Conservation (phyloP, 2,113 vertebrate genomes). For the Petromus typicus region DNA sequence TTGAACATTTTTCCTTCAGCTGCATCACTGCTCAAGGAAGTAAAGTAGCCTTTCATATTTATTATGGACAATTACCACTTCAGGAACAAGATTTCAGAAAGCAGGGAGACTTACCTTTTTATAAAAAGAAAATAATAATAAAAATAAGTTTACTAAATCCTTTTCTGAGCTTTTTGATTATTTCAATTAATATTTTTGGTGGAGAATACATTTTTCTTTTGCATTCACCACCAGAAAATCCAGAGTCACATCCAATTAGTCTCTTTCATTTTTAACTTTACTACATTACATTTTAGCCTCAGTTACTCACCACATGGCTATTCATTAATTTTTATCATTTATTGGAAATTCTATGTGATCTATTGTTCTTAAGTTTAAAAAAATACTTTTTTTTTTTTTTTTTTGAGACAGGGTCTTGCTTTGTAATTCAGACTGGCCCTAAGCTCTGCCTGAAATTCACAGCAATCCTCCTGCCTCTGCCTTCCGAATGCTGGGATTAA, state of each 20-base stretch:
- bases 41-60: not conserved
- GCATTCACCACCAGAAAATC: not conserved
- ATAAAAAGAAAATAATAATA: too few species aligned
- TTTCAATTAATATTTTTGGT: not conserved
- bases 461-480: too few species aligned
- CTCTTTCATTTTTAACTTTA: not conserved
- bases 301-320: not conserved
- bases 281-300: not conserved
- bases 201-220: not conserved
- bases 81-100: not conserved
- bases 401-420: too few species aligned
- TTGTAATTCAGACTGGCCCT: too few species aligned
- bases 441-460: too few species aligned
- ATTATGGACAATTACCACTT: not conserved
- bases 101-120: not conserved
- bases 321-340: constrained; percentile 31
- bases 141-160: not conserved
- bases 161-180: constrained; percentile 9
- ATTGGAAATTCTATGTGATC: constrained; percentile 21
- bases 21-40: not conserved
- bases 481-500: too few species aligned
- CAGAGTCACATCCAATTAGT: not conserved
- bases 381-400: too few species aligned
- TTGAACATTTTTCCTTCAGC: not conserved
- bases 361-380: not conserved